These are phyloP conservation scores for Philonicus albiceps DNA, from an alignment of 2,888 invertebrate genomes.

Conservation along the genomic window DNA sequence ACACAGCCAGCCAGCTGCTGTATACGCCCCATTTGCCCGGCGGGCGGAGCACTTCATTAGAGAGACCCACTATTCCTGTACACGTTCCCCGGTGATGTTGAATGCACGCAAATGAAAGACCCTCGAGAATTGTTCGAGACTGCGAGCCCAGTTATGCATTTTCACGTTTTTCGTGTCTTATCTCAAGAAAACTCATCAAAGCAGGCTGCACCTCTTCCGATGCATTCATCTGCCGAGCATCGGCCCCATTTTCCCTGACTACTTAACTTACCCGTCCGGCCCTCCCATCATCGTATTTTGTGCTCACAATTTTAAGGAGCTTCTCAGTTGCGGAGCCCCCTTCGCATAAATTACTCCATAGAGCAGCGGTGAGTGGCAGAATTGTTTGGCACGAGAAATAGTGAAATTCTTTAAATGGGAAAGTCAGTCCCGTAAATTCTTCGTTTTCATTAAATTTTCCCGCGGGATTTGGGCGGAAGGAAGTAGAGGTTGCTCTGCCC, in stretches of 20 bases:
- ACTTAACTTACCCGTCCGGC: neutral
- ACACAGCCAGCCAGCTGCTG: neutral
- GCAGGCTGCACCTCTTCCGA: neutral
- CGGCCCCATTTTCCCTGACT: neutral
- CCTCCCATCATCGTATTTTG: neutral
- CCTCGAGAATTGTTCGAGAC: neutral
- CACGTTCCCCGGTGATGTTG: neutral
- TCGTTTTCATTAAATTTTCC: neutral
- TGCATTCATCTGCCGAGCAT: neutral
- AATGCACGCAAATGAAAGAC: neutral
- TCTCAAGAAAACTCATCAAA: neutral
- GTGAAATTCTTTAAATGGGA: neutral
- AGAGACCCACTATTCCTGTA: neutral
- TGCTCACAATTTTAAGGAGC: neutral
- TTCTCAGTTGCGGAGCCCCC: neutral
- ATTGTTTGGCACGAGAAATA: neutral
- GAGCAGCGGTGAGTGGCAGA: neutral
- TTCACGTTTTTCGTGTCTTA: neutral
- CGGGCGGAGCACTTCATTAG: neutral
- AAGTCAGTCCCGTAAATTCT: neutral
- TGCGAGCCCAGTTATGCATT: neutral
- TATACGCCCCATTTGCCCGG: neutral
- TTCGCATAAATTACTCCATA: neutral
- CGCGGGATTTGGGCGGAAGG: neutral
- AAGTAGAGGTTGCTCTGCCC: neutral